Evolutionary conservation across 2,888 invertebrate genomes (phyloP), one percentile per base, ranked within the genome.

Genomic region (Clistopyga incitator): DNA sequence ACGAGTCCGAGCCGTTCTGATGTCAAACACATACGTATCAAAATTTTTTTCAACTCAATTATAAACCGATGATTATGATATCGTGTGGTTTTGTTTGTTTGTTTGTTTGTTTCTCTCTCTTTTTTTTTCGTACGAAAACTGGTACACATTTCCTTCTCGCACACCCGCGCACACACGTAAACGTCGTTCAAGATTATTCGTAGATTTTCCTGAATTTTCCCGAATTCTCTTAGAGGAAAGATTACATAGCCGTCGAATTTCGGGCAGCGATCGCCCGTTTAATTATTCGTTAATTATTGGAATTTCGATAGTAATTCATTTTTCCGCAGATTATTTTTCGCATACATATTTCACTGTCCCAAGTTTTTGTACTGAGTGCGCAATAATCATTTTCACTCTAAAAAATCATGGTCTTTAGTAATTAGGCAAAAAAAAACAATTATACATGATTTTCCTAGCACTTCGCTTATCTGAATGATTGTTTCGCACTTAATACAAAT

Each of bases 1-100:
- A 79, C 47, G 67, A 67, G 65, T 79, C 71, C 74, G 71, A 76
- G 59, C 71, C 64, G 47, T 83, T 79, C 82, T 79, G 71, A 72
- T 79, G 78, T 67, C 76, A 79, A 67, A 61, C 59, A 72, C 71
- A 72, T 67, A 56, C 67, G 71, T 79, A 81, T 64, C 78, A 78
- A 84, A 81, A 72, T 71, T 56, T 81, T 71, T 59, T 59, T 72
- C 45, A 77, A 77, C 71, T 20, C 50, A 81, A 77, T 59, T 18
- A 77, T 72, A 65, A 71, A 77, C 23, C 54, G 68, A 80, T 75
- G 25, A 52, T 81, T 68, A 38, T 38, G 1, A 6, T 38, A 1
- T 38, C 10, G 18, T n/a, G n/a, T n/a, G n/a, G n/a, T n/a, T n/a
- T n/a, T n/a, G n/a, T n/a, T n/a, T n/a, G n/a, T n/a, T 71, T 42